These are phyloP conservation scores for Phoxinus dragarum DNA, from an alignment of 2,797 vertebrate species.

Conservation along the genomic window DNA sequence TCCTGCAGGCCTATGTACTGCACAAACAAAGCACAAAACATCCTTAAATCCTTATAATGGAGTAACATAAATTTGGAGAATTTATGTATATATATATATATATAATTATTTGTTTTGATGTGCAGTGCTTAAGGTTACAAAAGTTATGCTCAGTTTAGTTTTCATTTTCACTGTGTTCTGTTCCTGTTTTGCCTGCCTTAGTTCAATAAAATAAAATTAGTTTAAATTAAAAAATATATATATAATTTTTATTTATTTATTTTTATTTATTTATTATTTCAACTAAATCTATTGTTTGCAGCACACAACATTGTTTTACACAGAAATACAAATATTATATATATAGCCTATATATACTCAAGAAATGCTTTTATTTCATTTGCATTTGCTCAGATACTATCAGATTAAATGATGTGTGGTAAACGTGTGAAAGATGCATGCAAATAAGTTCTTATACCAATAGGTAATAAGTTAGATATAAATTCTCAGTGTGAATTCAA, in stretches of 20 bases:
- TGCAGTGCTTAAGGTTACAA: not conserved
- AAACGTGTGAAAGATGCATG: not conserved
- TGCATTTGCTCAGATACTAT: too few species aligned
- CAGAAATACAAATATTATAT: too few species aligned
- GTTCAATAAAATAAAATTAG: not conserved
- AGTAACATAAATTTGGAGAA: not conserved
- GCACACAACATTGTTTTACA: too few species aligned
- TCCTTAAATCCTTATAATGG: not conserved
- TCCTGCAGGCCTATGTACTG: slow-evolving; percentile 16
- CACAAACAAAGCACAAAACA: not conserved
- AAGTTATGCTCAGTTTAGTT: not conserved
- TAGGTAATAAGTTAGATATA: too few species aligned
- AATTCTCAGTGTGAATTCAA: not conserved
- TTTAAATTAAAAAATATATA: too few species aligned
- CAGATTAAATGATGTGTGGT: too few species aligned
- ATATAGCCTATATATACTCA: too few species aligned
- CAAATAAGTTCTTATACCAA: not conserved
- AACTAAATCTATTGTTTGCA: too few species aligned
- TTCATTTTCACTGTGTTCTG: not conserved
- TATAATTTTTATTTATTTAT: too few species aligned
- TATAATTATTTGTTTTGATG: not conserved
- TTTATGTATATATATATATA: not conserved
- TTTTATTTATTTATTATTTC: too few species aligned
- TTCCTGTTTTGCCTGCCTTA: not conserved
- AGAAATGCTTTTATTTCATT: too few species aligned